phyloP scores from a whole-genome alignment of 2,797 vertebrate genomes.

The Poeciliopsis infans region DNA sequence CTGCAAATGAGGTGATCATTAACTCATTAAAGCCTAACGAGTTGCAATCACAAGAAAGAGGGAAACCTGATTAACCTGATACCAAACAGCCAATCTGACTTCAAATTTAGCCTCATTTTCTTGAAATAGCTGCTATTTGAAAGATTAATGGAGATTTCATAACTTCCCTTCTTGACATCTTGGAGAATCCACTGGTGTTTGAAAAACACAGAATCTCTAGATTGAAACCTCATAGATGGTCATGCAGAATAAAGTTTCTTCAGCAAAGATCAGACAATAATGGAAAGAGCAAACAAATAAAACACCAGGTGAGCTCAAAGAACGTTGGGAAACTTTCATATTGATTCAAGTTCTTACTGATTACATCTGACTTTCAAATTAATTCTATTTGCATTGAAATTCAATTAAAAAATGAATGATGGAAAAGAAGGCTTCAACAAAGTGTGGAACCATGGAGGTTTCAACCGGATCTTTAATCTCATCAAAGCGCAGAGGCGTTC shows the following conservation, averaged over 20 bases:
- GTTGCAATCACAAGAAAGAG: neutral
- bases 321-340: neutral
- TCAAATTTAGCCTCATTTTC: neutral
- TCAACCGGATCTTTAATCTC: neutral
- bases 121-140: neutral
- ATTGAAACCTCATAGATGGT: neutral
- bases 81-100: neutral
- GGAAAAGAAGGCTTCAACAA: neutral
- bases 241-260: neutral
- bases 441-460: neutral
- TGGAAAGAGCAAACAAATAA: neutral
- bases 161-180: neutral
- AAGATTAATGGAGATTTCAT: neutral
- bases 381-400: neutral
- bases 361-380: conserved; percentile 10
- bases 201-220: neutral
- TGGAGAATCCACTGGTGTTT: neutral
- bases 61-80: neutral
- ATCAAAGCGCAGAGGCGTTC: neutral
- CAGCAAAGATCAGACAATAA: neutral
- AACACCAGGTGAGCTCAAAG: neutral
- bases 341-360: neutral
- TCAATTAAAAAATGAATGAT: neutral
- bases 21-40: neutral
- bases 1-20: conserved; percentile 5